A percentile compares a stretch with the other conserved stretches of the same genome.
Evolutionary conservation across 2,888 invertebrate genomes (phyloP).

Genomic region (Drosophila vallismaia): DNA sequence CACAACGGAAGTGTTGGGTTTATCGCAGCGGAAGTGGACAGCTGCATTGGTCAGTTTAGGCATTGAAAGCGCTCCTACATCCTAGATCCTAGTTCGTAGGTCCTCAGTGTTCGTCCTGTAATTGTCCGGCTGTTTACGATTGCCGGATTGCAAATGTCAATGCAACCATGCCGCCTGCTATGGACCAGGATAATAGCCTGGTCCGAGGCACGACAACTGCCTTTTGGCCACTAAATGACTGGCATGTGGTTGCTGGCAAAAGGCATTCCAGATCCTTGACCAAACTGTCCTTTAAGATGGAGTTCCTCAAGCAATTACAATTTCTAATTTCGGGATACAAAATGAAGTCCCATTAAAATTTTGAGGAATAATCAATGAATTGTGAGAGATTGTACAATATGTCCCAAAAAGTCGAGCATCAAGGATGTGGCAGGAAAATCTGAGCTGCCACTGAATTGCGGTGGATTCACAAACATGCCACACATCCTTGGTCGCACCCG

Average conservation of each 20-base stretch:
- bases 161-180: slow-evolving; percentile 1
- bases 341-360: too few relatives aligned
- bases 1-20: slow-evolving; percentile 33
- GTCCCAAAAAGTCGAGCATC: too few relatives aligned
- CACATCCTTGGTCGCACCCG: neutral
- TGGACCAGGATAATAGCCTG: slow-evolving; percentile 21
- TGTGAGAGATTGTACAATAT: too few relatives aligned
- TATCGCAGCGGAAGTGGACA: slow-evolving; percentile 30
- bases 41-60: slow-evolving; percentile 29
- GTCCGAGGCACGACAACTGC: neutral
- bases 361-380: too few relatives aligned
- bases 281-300: neutral
- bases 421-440: neutral
- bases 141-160: slow-evolving; percentile 22
- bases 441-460: slow-evolving; percentile 3
- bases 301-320: neutral
- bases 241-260: slow-evolving; percentile 31
- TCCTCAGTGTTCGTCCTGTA: neutral
- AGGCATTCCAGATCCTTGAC: neutral
- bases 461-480: neutral
- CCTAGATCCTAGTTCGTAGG: neutral
- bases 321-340: neutral
- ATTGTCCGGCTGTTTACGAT: slow-evolving; percentile 21
- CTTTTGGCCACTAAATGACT: slow-evolving; percentile 23
- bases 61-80: neutral